Evolutionary conservation across 2,797 vertebrate species (phyloP), one percentile per base, ranked within the genome.

Genomic region (Hoplostethus mediterraneus): DNA sequence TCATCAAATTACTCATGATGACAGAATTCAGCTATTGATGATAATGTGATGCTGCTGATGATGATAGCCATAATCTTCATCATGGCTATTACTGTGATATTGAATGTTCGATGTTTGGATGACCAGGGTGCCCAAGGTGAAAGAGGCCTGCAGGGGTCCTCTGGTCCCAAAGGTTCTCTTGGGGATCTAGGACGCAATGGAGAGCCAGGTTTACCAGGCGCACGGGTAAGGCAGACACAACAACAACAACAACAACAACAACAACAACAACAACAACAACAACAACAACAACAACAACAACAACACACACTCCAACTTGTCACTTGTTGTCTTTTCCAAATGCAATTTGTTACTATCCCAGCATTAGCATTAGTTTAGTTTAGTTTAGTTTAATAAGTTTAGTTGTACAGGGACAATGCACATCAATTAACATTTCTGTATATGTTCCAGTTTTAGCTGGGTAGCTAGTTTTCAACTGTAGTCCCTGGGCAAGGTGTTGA

Each of bases 101-200:
- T 79, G 1, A 77, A 62, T 36, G 12, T 38, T 40, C 61, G 1
- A n/a, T 72, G 16, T 40, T 42, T 73, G 47, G 3, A 12, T 31
- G 1, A 77, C 62, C 80, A 99, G 98, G 98, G 98, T 64, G 94
- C 97, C 44, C 96, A 95, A 91, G 98, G 98, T 25, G 98, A 99
- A 40, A 94, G 98, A 84, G 98, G 98, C 40, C 72, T 93, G 30
- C 68, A 89, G 3, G 98, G 98, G 5, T 91, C 94, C 12, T 62
- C 83, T 0, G 97, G 96, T 0, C 87, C 95, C 47, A 99, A 99
- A 93, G 98, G 97, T 77, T 92, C 95, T 16, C 65, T 77, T 48
- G 98, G 98, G 55, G 98, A 99, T 73, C 94, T 94, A 12, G 98
- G 98, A 17, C 98, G 98, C 58, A 93, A 77, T 1, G 98, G 98